Conservation (phyloP, 2,797 vertebrate species). For the Platyrinchus mystaceus region DNA sequence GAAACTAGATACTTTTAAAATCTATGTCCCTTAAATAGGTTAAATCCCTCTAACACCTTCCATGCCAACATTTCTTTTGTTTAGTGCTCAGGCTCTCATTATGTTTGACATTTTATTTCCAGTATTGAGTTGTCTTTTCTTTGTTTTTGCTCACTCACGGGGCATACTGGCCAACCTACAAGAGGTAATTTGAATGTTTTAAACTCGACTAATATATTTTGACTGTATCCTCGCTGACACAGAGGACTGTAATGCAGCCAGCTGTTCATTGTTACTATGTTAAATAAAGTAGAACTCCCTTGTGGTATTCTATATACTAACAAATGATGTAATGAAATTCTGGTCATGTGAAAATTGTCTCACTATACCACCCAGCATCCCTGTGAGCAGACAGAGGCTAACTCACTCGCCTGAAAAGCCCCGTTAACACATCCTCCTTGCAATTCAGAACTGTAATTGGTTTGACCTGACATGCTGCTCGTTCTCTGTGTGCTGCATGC, state of each 20-base stretch:
- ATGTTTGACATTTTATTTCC: constrained; percentile 61
- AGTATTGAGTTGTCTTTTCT: constrained; percentile 25
- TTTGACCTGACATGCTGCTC: neutral
- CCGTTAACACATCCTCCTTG: neutral
- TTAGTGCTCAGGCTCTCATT: neutral
- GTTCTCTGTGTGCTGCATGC: neutral
- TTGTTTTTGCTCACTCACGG: constrained; percentile 20
- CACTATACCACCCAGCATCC: constrained; percentile 1
- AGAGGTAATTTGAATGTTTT: constrained; percentile 40
- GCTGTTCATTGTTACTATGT: constrained; percentile 56
- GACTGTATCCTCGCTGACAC: constrained; percentile 31
- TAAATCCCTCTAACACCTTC: constrained; percentile 41
- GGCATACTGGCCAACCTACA: constrained; percentile 27
- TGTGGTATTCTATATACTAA: constrained; percentile 44
- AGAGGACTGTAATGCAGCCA: constrained; percentile 43
- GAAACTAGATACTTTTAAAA: constrained; percentile 20
- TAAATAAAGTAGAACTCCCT: constrained; percentile 56
- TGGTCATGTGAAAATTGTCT: constrained; percentile 48
- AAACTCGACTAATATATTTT: constrained; percentile 56
- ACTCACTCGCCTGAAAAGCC: neutral
- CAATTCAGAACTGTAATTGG: neutral
- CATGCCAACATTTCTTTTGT: neutral
- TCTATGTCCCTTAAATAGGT: neutral
- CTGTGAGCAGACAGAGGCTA: neutral
- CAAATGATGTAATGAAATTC: constrained; percentile 51